Evolutionary conservation across 2,113 vertebrate species (phyloP), one percentile per base, ranked within the genome.

Genomic region (Tachycineta bicolor): DNA sequence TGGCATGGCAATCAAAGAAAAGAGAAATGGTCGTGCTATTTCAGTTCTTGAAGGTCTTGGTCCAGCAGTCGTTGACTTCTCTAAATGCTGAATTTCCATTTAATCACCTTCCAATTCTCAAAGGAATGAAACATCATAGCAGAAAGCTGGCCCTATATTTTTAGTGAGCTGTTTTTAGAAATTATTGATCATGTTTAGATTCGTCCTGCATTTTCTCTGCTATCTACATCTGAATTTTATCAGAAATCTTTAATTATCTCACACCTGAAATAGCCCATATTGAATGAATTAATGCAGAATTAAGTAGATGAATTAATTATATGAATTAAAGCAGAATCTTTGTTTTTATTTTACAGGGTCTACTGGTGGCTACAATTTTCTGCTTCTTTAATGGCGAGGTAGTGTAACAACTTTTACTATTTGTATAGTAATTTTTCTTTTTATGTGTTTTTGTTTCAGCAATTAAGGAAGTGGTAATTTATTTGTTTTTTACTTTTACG

Each of bases 311-410:
- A 37, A 37, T 37, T 37, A 37, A 9, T 37, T 37, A 37, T 37
- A 17, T n/a, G 46, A 82, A 91, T 64, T 89, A 88, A 92, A 82
- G 10, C 29, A 88, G 65, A 75, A 56, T 14, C 5, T 55, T 68
- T 82, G 34, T 94, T 25, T 98, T 96, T 94, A 26, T 97, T 97
- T 97, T 87, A 33, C 98, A 99, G 99, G 99, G 99, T 73, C 97
- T 99, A 58, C 97, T 99, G 91, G 99, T 99, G 94, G 98, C 99
- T 85, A 99, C 99, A 28, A 99, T 99, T 96, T 99, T 99, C 98
- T 99, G 99, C 98, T 99, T 99, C 97, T 99, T 99, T 96, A 99
- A 99, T 60, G 99, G 99, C 91, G 99, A 99, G 98, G 99, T 99
- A 99, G 88, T 78, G 89, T 83, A 92, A 78, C 37, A 47, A 1